phyloP scores from a whole-genome alignment of 2,113 vertebrate genomes.

The Siniperca chuatsi region DNA sequence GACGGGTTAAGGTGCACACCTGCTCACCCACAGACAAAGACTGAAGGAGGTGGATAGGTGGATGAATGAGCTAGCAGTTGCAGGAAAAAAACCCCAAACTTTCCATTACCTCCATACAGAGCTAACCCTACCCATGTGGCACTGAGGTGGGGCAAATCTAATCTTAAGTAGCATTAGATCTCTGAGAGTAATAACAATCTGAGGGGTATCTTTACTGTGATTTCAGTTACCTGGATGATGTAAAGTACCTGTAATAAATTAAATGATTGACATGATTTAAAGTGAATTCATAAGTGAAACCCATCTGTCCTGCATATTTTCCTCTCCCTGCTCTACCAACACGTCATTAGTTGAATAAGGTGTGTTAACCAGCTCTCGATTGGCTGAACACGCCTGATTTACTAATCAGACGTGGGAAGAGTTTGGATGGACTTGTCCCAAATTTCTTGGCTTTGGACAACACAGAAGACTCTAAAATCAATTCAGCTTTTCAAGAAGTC shows the following conservation, averaged over 20 bases:
- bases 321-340: not conserved
- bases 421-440: no score
- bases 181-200: not conserved
- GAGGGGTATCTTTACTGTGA: not conserved
- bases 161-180: not conserved
- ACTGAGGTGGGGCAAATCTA: not conserved
- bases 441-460: not conserved
- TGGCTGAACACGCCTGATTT: not conserved
- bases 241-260: not conserved
- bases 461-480: not conserved
- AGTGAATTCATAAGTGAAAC: not conserved
- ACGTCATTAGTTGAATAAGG: fast-evolving
- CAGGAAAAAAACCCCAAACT: not conserved
- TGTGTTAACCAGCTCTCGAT: not conserved
- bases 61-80: not conserved
- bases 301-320: not conserved
- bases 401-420: not conserved
- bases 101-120: not conserved
- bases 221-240: not conserved
- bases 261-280: not conserved
- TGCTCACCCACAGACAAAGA: no score
- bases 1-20: not conserved
- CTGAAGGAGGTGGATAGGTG: not conserved
- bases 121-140: not conserved
- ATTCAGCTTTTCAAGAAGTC: not conserved